Evolutionary conservation across 1,140 invertebrate genomes (phyloP).

Genomic region (Drosophila dunni): DNA sequence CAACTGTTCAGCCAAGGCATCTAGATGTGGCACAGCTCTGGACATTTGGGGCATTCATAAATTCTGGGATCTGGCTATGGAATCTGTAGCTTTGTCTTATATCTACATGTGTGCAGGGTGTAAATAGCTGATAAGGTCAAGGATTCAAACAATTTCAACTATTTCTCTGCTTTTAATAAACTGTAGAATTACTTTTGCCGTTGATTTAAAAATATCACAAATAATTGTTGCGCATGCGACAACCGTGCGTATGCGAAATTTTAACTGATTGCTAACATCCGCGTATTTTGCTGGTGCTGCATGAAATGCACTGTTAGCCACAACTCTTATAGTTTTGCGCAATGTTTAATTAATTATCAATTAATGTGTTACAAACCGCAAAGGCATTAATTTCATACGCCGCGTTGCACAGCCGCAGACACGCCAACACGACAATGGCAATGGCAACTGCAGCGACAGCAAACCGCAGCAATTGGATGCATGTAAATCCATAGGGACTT

Average conservation of each 20-base stretch:
- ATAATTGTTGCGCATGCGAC: background rate
- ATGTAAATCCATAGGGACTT: slow-evolving; percentile 59
- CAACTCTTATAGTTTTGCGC: slow-evolving; percentile 67
- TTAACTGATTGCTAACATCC: slow-evolving; percentile 36
- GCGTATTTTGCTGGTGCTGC: slow-evolving; percentile 17
- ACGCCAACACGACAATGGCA: slow-evolving; percentile 4
- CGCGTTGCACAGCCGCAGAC: slow-evolving; percentile 68
- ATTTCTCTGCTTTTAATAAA: too few species aligned
- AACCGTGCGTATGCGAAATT: slow-evolving; percentile 30
- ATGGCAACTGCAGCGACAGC: slow-evolving; percentile 22
- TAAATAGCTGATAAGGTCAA: background rate
- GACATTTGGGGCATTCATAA: slow-evolving; percentile 50
- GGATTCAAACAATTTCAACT: too few species aligned
- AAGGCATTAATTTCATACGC: slow-evolving; percentile 77
- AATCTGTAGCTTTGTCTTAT: slow-evolving; percentile 4
- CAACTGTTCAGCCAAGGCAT: slow-evolving; percentile 11
- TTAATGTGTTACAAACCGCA: slow-evolving; percentile 81
- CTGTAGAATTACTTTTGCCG: too few species aligned
- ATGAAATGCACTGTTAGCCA: slow-evolving; percentile 63
- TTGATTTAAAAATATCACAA: background rate
- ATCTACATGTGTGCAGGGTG: background rate
- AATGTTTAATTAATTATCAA: slow-evolving; percentile 83
- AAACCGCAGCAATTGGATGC: slow-evolving; percentile 28
- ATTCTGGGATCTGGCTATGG: slow-evolving; percentile 27
- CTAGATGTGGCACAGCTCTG: slow-evolving; percentile 26